Base-by-base conservation (phyloP, 1,140 invertebrate genomes). In the Elymnias hypermnestra region DNA sequence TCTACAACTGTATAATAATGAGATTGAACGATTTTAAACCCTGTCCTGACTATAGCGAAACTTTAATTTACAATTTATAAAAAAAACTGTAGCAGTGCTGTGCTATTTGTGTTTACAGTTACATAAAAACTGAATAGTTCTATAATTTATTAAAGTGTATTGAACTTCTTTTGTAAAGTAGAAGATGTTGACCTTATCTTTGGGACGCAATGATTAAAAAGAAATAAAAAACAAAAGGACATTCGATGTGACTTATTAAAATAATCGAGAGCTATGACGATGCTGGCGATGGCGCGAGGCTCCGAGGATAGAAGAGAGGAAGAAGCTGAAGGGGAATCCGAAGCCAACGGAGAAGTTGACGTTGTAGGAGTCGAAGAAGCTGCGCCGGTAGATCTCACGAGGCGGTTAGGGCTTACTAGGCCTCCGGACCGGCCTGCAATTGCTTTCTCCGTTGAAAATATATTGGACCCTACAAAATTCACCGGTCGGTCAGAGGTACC, bases 361-460 rank as follows among this genome's bases (percentile, higher is more conserved):
- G 82, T 85, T 0, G 82, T 85, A 2, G 82, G 82, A 4, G 79
- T 83, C 0, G 82, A 85, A 46, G 82, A 85, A 23, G 77, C 78
- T 0, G 82, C 82, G 14, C 82, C 82, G 1, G 82, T 85, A 3
- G 82, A 85, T 44, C 53, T 85, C 4, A 85, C 82, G 10, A 57
- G 79, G 44, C 41, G 82, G 23, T 38, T 83, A 7, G 77, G 75
- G 2, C 57, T 83, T n/a, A 84, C 81, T 5, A 59, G 78, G 29
- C 67, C 77, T 0, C 76, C 78, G 0, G 78, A 83, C 19, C 58
- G 82, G 25, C 67, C 72, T 3, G 63, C 73, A 1, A 85, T 95
- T 36, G 92, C 94, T 0, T 97, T 97, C 78, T 96, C 94, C 2
- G 95, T 97, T 3, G 95, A 97, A 79, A 96, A 97, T 72, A 97